Evolutionary conservation across 2,888 invertebrate genomes (phyloP).

Genomic region (Chironomus tentans): DNA sequence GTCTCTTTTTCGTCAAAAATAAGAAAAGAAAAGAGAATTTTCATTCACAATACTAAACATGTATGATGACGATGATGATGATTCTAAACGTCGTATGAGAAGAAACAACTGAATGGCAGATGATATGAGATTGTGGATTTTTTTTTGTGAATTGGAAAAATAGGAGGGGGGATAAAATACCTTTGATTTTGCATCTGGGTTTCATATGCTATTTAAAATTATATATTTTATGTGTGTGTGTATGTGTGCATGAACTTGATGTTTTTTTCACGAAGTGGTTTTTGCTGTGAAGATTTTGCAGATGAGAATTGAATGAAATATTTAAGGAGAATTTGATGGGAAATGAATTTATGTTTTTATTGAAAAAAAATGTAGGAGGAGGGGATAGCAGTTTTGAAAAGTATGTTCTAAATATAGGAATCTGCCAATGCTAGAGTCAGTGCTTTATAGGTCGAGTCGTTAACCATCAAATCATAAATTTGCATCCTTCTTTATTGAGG

Average conservation of each 20-base stretch:
- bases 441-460: too few species aligned
- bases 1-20: too few species aligned
- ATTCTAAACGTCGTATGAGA: not conserved
- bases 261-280: too few species aligned
- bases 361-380: too few species aligned
- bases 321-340: not conserved
- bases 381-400: too few species aligned
- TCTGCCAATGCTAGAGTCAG: too few species aligned
- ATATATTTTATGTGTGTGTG: too few species aligned
- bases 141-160: not conserved
- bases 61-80: not conserved
- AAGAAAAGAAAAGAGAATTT: not conserved
- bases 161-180: not conserved
- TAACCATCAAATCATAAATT: too few species aligned
- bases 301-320: not conserved
- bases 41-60: not conserved
- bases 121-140: not conserved
- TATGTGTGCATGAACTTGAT: too few species aligned
- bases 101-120: not conserved
- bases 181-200: slow-evolving; percentile 17
- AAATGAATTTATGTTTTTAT: too few species aligned
- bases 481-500: too few species aligned
- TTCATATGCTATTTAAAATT: not conserved
- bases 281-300: not conserved
- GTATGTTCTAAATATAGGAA: too few species aligned